Evolutionary conservation across 2,888 invertebrate species (phyloP), one percentile per base, ranked within the genome.

Genomic region (Polymixis flavicincta): DNA sequence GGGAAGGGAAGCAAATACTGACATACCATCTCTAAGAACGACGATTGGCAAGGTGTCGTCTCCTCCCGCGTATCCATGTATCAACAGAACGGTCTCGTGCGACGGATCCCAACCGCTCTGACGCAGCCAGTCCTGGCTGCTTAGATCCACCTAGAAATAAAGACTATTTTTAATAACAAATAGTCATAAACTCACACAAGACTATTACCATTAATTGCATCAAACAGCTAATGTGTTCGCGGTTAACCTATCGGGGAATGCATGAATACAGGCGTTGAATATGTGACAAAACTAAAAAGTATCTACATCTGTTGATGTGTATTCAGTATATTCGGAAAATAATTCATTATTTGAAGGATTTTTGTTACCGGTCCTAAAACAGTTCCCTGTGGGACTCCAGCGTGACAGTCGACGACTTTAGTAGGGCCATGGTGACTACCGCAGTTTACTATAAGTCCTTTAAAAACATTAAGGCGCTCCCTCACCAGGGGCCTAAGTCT

Each of bases 61-160:
- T 0, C 98, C 98, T 0, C 98, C 98, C 0, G 98, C 98, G 90
- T 98, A 98, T 3, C 98, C 98, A 88, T 98, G 98, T 45, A 98
- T 95, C 37, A 98, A 92, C 69, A 98, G 92, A 42, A 98, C 96
- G 81, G 98, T 98, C 86, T 98, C 98, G 84, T 97, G 97, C 0
- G 97, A 94, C 0, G 97, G 97, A 87, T 98, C 97, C 97, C 98
- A 98, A 25, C 97, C 97, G 87, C 97, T 97, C 90, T 97, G 97
- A 19, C 98, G 96, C 74, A 98, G 94, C 98, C 98, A 98, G 89
- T 98, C 98, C n/a, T 97, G 97, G 88, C 97, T 97, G 71, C 90
- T 92, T 64, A 97, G 92, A 87, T 97, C 97, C 64, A 97, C 97
- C 96, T 97, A 87, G 1, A 89, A 81, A 50, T 14, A n/a, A 65